phyloP scores from a whole-genome alignment of 2,113 vertebrate genomes.

The Campylorhamphus procurvoides region DNA sequence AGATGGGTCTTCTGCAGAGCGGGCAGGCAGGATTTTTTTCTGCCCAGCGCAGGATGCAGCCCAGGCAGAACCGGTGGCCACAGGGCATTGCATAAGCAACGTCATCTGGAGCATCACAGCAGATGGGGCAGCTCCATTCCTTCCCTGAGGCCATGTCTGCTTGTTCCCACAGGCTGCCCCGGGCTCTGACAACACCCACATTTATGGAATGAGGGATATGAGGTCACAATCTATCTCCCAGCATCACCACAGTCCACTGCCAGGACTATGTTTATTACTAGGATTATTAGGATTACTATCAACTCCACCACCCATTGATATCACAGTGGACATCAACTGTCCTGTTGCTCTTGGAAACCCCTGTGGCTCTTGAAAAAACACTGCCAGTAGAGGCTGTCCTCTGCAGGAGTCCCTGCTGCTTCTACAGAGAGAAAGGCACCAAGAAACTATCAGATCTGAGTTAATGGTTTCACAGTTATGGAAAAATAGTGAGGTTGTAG shows the following conservation, averaged over 20 bases:
- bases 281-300: background rate
- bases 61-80: background rate
- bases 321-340: too few species aligned
- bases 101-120: accelerated
- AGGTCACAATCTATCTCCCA: background rate
- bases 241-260: background rate
- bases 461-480: background rate
- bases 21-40: background rate
- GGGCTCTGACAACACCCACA: background rate
- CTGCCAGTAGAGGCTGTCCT: background rate
- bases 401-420: background rate
- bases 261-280: background rate
- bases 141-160: background rate
- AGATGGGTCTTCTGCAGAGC: background rate
- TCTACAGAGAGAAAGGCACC: background rate
- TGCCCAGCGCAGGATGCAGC: background rate
- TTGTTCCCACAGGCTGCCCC: background rate
- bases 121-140: background rate
- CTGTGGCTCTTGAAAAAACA: background rate
- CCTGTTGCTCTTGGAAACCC: too few species aligned
- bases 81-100: background rate
- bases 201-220: background rate
- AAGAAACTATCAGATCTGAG: background rate
- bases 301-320: background rate
- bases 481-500: background rate